These are phyloP conservation scores for Caranx melampygus DNA, from an alignment of 2,113 vertebrate genomes.

Conservation along the genomic window DNA sequence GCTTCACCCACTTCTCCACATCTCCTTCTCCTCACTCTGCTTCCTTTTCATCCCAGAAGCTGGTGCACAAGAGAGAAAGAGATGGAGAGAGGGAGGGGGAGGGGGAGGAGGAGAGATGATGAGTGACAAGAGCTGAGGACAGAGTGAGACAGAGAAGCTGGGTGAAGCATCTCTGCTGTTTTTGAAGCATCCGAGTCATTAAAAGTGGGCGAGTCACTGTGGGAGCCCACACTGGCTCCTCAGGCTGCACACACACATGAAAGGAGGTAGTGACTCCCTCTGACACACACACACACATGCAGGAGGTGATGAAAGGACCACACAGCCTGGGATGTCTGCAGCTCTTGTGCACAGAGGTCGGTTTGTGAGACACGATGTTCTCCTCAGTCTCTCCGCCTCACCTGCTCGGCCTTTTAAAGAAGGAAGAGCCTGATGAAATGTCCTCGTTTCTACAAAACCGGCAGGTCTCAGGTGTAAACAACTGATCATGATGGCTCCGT, in stretches of 20 bases:
- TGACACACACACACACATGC: conserved; percentile 12
- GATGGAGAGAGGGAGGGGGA: neutral
- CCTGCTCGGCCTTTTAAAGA: neutral
- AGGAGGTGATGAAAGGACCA: conserved; percentile 8
- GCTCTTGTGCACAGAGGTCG: neutral
- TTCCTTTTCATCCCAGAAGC: conserved; percentile 27
- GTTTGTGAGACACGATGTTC: neutral
- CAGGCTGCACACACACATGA: conserved; percentile 39
- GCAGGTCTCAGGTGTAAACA: too few relatives aligned
- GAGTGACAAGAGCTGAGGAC: conserved; percentile 21
- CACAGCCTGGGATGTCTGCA: neutral
- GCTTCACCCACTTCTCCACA: neutral
- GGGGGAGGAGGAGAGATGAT: conserved; percentile 1
- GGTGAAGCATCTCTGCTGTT: conserved; percentile 23
- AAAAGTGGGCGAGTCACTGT: conserved; percentile 57
- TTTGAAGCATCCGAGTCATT: conserved; percentile 69
- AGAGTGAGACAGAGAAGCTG: neutral
- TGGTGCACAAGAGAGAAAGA: conserved; percentile 7
- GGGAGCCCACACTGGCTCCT: conserved; percentile 21
- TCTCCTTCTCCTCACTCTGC: neutral
- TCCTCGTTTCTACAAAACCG: too few relatives aligned
- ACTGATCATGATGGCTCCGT: too few relatives aligned
- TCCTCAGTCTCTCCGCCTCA: neutral
- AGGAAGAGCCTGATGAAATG: too few relatives aligned
- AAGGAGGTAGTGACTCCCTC: conserved; percentile 24